Evolutionary conservation across 2,113 vertebrate genomes (phyloP).

Genomic region (Calyptommatus sinebrachiatus): DNA sequence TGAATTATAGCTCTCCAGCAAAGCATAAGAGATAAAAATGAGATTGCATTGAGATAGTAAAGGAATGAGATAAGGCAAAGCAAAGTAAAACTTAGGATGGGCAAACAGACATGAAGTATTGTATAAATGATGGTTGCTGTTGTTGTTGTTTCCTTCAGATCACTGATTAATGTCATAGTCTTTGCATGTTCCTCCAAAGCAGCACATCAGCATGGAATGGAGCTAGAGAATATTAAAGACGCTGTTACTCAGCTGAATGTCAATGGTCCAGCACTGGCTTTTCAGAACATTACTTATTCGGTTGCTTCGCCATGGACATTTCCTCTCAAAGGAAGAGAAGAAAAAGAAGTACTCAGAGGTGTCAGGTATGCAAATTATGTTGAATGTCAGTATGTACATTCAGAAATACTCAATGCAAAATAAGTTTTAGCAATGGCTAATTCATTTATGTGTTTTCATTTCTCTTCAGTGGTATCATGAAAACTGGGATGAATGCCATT

Average conservation of each 20-base stretch:
- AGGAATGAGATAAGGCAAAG: not conserved
- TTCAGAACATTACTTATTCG: conserved; percentile 17
- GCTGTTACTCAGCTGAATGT: conserved; percentile 1
- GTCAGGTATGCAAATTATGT: conserved; percentile 19
- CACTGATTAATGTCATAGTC: not conserved
- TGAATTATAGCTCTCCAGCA: not conserved
- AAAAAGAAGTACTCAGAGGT: conserved; percentile 23
- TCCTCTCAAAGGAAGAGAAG: not conserved
- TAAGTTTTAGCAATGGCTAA: not conserved
- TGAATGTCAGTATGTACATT: not conserved
- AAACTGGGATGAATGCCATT: conserved; percentile 79
- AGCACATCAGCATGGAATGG: not conserved
- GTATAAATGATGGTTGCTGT: too few species aligned
- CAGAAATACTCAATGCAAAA: not conserved
- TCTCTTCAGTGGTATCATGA: conserved; percentile 74
- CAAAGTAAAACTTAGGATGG: not conserved
- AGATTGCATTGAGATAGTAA: not conserved
- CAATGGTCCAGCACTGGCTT: conserved; percentile 21
- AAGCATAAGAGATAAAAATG: not conserved
- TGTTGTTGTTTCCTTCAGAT: not conserved
- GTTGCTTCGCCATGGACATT: not conserved
- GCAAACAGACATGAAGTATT: not conserved
- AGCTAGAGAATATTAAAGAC: not conserved
- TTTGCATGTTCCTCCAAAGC: not conserved
- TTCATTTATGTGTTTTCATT: not conserved